Conservation (phyloP, 2,113 vertebrate species). For the Reinhardtius hippoglossoides region DNA sequence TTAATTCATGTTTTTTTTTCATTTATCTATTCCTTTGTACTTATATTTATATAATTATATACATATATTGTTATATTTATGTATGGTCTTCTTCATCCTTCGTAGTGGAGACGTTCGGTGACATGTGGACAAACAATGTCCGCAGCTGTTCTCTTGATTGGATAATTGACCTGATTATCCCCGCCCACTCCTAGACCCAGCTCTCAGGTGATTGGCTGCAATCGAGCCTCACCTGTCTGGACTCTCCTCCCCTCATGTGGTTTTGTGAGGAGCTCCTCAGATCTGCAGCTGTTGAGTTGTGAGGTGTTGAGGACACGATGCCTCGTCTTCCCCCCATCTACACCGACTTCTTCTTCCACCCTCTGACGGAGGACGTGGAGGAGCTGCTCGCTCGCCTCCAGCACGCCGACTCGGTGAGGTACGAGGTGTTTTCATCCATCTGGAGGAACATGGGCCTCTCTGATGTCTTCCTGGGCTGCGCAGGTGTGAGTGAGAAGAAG, state of each 20-base stretch:
- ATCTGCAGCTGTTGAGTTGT: neutral
- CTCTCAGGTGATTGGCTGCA: neutral
- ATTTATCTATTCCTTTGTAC: too few species aligned
- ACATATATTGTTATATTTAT: too few species aligned
- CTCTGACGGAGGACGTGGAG: slow-evolving; percentile 88
- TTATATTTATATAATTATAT: too few species aligned
- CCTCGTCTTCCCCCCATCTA: slow-evolving; percentile 2
- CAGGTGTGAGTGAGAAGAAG: slow-evolving; percentile 77
- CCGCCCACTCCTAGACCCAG: neutral
- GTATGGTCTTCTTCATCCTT: too few species aligned
- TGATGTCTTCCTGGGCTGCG: slow-evolving; percentile 83
- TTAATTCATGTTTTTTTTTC: too few species aligned
- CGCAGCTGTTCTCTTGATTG: neutral
- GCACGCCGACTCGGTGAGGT: slow-evolving; percentile 87
- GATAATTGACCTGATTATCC: neutral
- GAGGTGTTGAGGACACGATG: slow-evolving; percentile 18
- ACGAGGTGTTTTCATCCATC: slow-evolving; percentile 85
- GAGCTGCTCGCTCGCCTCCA: slow-evolving; percentile 89
- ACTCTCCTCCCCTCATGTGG: too few species aligned
- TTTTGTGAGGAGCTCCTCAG: neutral
- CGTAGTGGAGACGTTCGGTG: too few species aligned
- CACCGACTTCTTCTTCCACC: slow-evolving; percentile 46
- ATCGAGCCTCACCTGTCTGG: slow-evolving; percentile 8
- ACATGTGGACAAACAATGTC: too few species aligned
- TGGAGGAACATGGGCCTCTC: slow-evolving; percentile 90